Evolutionary conservation across 2,797 vertebrate species (phyloP), one percentile per base, ranked within the genome.

Genomic region (Sebastes matsubarae): DNA sequence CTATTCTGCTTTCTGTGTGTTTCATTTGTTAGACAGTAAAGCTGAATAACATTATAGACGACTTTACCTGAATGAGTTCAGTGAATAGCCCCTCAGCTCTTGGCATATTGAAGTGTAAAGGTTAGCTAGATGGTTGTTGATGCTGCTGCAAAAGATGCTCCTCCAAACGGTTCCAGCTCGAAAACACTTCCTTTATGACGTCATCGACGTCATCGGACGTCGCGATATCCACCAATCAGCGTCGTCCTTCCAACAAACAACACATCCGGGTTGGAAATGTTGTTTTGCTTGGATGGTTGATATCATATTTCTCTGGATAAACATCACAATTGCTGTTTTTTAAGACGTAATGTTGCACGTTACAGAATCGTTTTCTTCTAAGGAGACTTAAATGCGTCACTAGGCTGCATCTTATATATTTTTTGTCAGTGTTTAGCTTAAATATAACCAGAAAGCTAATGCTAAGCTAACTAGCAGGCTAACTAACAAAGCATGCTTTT

Each of bases 401-500:
- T 38, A 9, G 13, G 25, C 22, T 2, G 32, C 9, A 14, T 34
- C 12, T 2, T 54, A 6, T 1, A 24, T 22, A 25, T 52, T 12
- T 2, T 22, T 20, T 4, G 14, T 11, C 1, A 46, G 46, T 42
- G 25, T 67, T 2, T 8, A 6, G 14, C 11, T 29, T 55, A 11
- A n/a, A 22, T 12, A 1, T 38, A 59, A 8, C n/a, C n/a, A 12
- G 58, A 64, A 69, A 4, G 84, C 87, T 84, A 87, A 81, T 34
- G 92, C 81, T 90, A 89, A 50, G 68, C 78, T 85, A 87, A 81
- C 86, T 85, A 82, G 68, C 81, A 75, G 64, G 83, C 84, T 86
- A 91, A 92, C 84, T 86, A 91, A 92, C 91, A 93, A 90, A 89
- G 88, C 89, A 80, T 80, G 64, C 32, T 76, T 77, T 77, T 87